Evolutionary conservation across 2,888 invertebrate species (phyloP).

Genomic region (Carcina quercana): DNA sequence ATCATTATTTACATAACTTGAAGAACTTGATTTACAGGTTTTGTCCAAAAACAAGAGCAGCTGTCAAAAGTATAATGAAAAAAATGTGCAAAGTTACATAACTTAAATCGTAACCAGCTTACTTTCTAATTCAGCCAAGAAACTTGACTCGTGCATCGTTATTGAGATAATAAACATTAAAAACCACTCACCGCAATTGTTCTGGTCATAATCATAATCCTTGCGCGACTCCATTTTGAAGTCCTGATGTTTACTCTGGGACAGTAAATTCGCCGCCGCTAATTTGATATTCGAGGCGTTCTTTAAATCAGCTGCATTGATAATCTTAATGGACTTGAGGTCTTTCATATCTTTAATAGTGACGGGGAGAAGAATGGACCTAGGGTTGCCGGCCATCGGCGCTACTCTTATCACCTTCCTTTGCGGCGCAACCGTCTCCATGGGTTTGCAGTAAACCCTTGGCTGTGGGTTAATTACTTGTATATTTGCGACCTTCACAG

Average conservation of each 20-base stretch:
- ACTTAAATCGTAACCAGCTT: too few relatives aligned
- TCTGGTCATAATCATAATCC: slow-evolving; percentile 55
- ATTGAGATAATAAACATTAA: too few relatives aligned
- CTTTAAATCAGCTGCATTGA: slow-evolving; percentile 77
- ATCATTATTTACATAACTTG: too few relatives aligned
- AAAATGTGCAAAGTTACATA: too few relatives aligned
- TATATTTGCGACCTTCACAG: slow-evolving; percentile 58
- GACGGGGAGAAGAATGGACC: slow-evolving; percentile 82
- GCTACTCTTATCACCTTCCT: slow-evolving; percentile 59
- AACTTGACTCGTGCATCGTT: too few relatives aligned
- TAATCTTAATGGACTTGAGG: slow-evolving; percentile 81
- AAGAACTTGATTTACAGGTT: too few relatives aligned
- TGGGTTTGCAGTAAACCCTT: slow-evolving; percentile 63
- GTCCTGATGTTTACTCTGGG: slow-evolving; percentile 61
- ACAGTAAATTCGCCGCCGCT: slow-evolving; percentile 64
- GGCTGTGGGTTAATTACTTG: slow-evolving; percentile 58
- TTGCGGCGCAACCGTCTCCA: slow-evolving; percentile 58
- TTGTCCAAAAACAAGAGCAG: too few relatives aligned
- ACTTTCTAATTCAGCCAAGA: too few relatives aligned
- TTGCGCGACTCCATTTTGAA: slow-evolving; percentile 48
- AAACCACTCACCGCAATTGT: slow-evolving; percentile 46
- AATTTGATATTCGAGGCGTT: slow-evolving; percentile 70
- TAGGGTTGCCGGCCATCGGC: slow-evolving; percentile 68
- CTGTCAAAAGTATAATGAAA: too few relatives aligned
- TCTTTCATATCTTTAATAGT: slow-evolving; percentile 81